Conservation (phyloP, 1,140 invertebrate species). For the Lineus longissimus region DNA sequence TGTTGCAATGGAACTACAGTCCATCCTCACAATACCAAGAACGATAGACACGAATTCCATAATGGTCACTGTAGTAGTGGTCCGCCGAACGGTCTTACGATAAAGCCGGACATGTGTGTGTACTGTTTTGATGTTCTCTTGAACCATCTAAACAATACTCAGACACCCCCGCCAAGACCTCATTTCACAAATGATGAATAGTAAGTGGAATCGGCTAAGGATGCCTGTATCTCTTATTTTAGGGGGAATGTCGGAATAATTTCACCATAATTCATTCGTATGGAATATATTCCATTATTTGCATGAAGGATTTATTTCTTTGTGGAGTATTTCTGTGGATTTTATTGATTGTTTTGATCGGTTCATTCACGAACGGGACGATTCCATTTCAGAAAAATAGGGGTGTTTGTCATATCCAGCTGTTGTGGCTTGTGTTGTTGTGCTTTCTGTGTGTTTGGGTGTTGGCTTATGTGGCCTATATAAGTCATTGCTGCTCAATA, state of each 20-base stretch:
- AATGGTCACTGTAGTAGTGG: not conserved
- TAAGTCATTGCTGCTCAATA: too few species aligned
- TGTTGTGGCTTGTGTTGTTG: too few species aligned
- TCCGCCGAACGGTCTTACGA: constrained; percentile 36
- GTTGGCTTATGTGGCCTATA: too few species aligned
- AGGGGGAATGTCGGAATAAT: not conserved
- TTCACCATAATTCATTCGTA: too few species aligned
- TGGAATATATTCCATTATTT: too few species aligned
- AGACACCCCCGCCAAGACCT: constrained; percentile 80
- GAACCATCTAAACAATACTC: constrained; percentile 85
- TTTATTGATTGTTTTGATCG: too few species aligned
- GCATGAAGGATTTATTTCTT: too few species aligned
- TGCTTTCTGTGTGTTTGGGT: too few species aligned
- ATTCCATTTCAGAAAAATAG: too few species aligned
- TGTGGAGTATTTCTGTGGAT: too few species aligned
- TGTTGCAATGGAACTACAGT: constrained; percentile 55
- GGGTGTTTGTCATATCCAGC: too few species aligned
- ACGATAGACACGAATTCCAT: not conserved
- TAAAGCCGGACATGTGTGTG: constrained; percentile 92
- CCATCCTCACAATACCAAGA: constrained; percentile 54
- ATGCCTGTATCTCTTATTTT: constrained; percentile 14
- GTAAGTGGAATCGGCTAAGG: constrained; percentile 64
- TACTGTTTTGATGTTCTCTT: constrained; percentile 98
- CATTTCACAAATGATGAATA: constrained; percentile 88
- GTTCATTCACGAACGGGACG: too few species aligned